Base-by-base conservation (phyloP, 2,113 vertebrate species). In the Hemibagrus wyckioides region DNA sequence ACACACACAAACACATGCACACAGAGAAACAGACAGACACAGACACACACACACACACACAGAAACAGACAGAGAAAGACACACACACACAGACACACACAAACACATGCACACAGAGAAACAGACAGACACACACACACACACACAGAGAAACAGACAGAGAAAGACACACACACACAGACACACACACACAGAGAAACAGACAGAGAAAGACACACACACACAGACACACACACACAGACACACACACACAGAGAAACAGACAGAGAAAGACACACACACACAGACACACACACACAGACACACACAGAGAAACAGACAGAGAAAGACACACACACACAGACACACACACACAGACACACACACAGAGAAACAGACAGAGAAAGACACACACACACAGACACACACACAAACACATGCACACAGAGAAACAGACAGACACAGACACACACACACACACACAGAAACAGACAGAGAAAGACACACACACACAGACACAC, bases 191-290 rank as follows among this genome's bases (percentile, higher is more conserved):
- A 11, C 33, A 69, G 15, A 30, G 8, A 30, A 23, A 65, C n/a
- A n/a, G n/a, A n/a, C n/a, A n/a, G n/a, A n/a, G n/a, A n/a, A n/a
- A n/a, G n/a, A n/a, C n/a, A n/a, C n/a, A n/a, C n/a, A n/a, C n/a
- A n/a, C n/a, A n/a, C n/a, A n/a, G 17, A 17, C 33, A n/a, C 15
- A 52, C 44, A 44, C 44, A 48, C 44, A 48, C 44, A 48, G n/a
- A 95, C 59, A 15, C 71, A 36, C 28, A 21, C 10, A 3, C 48
- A 19, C 57, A 3, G 33, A 25, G 41, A 13, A 3, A 23, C 11
- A 6, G n/a, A 36, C n/a, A 21, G 8, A 28, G 33, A 71, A 36
- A 17, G 36, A 52, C 41, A 95, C 71, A 33, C 63, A 59, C 11
- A 44, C 23, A 9, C 28, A 56, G 33, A 4, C 50, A 50, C 48